Percentiles rank a stretch among this genome's conserved stretches.
Evolutionary conservation across 2,797 vertebrate genomes (phyloP).

Genomic region (Molossus molossus): DNA sequence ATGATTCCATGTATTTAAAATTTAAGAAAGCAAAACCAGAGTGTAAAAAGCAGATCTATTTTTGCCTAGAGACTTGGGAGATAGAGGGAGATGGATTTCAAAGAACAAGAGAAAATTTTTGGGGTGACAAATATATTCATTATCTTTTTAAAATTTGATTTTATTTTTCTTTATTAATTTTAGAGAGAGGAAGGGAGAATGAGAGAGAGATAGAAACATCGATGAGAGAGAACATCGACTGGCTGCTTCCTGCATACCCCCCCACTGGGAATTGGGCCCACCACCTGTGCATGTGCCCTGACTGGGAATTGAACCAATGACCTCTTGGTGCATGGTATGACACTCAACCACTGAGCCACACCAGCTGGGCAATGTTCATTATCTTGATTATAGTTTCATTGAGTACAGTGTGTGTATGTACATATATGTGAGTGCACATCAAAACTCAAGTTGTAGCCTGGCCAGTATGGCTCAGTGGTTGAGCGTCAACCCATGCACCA

Average conservation of each 20-base stretch:
- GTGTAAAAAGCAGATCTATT: not conserved
- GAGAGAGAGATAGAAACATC: too few species aligned
- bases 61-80: not conserved
- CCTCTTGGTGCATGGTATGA: too few species aligned
- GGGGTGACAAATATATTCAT: not conserved
- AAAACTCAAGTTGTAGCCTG: not conserved
- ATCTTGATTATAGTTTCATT: not conserved
- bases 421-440: not conserved
- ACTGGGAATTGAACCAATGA: too few species aligned
- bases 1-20: slow-evolving; percentile 21
- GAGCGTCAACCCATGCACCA: too few species aligned
- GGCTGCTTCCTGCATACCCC: too few species aligned
- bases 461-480: too few species aligned
- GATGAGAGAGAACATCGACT: too few species aligned
- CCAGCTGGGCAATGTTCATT: not conserved
- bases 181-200: too few species aligned
- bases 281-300: too few species aligned
- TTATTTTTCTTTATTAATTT: too few species aligned
- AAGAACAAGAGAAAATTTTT: not conserved
- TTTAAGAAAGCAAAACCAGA: slow-evolving; percentile 3
- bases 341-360: too few species aligned
- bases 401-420: not conserved
- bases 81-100: not conserved
- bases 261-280: too few species aligned
- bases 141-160: not conserved